These are phyloP conservation scores for Camelus bactrianus DNA, from an alignment of 2,113 vertebrate genomes.

Conservation along the genomic window DNA sequence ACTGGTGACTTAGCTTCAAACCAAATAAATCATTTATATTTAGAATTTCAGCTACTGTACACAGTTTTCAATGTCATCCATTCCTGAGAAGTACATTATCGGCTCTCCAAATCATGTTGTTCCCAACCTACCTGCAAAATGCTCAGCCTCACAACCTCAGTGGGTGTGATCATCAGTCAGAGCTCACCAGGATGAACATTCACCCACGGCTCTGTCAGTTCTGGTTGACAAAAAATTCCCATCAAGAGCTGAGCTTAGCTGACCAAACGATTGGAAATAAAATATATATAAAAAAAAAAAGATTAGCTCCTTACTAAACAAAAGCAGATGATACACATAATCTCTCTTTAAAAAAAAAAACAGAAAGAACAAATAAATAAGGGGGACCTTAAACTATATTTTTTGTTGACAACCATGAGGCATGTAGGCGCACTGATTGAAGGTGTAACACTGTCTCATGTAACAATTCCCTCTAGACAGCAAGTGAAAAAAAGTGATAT, in stretches of 20 bases:
- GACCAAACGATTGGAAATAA: neutral
- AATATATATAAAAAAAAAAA: neutral
- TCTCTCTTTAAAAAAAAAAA: neutral
- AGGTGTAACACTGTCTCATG: neutral
- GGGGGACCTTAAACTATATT: neutral
- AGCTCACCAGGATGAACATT: neutral
- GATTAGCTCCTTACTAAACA: neutral
- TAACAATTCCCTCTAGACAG: neutral
- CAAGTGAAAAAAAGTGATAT: neutral
- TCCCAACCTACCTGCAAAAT: neutral
- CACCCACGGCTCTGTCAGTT: neutral
- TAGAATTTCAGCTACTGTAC: neutral
- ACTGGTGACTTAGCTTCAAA: neutral
- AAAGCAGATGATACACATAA: neutral
- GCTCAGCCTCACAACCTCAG: neutral
- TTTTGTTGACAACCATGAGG: neutral
- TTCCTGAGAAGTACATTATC: neutral
- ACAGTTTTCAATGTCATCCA: neutral
- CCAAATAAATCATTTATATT: constrained; percentile 10
- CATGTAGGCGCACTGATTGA: neutral
- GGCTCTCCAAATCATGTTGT: neutral
- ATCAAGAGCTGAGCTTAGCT: neutral
- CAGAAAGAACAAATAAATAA: neutral
- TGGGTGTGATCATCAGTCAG: too few species aligned
- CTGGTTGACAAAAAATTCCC: neutral